These are phyloP conservation scores for Phoeniculus purpureus DNA, from an alignment of 2,797 vertebrate species.

Conservation along the genomic window DNA sequence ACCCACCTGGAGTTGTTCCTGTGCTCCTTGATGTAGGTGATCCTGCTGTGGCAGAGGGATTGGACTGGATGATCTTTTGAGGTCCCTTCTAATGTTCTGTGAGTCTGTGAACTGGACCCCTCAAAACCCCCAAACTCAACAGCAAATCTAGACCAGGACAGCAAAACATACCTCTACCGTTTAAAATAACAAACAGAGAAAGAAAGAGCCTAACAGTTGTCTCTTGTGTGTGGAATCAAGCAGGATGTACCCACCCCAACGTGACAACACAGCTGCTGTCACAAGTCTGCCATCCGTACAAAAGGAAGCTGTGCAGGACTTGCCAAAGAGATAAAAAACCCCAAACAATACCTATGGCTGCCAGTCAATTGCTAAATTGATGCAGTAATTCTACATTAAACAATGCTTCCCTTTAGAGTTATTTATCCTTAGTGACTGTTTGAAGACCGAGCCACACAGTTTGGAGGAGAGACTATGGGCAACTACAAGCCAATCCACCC, in stretches of 20 bases:
- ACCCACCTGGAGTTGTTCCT: no score
- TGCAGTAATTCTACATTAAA: not conserved
- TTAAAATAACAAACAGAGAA: not conserved
- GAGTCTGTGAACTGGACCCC: not conserved
- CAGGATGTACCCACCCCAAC: slow-evolving; percentile 15
- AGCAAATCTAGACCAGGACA: not conserved
- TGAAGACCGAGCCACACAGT: not conserved
- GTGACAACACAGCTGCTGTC: not conserved
- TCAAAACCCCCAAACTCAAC: not conserved
- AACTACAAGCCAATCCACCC: not conserved
- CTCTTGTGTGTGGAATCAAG: not conserved
- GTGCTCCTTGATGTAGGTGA: no score
- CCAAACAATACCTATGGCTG: not conserved
- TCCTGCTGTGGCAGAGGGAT: no score
- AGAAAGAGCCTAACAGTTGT: not conserved
- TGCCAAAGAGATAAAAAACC: not conserved
- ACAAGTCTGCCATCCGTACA: not conserved
- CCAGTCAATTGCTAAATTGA: not conserved
- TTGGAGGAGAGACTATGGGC: not conserved
- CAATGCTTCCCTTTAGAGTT: not conserved
- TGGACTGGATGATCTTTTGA: no score
- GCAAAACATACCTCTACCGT: not conserved
- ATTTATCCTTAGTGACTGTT: not conserved
- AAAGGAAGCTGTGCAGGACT: not conserved
- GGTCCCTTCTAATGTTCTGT: no score